Conservation (phyloP, 2,797 vertebrate species). For the Oreochromis grahami region DNA sequence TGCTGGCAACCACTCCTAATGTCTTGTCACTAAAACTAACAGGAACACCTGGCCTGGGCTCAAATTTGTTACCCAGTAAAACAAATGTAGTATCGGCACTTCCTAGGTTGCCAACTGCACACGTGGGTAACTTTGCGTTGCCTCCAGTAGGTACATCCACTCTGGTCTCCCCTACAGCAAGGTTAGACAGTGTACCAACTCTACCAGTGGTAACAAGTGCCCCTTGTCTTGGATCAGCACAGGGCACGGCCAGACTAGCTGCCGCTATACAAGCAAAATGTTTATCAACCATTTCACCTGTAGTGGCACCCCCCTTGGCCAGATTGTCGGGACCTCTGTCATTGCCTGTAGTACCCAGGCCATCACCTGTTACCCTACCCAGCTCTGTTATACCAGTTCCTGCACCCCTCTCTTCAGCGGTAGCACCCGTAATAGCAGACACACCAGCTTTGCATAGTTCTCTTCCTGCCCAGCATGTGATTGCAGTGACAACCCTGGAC, state of each 20-base stretch:
- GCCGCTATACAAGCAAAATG: slow-evolving; percentile 12
- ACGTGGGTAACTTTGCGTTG: slow-evolving; percentile 14
- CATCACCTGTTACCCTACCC: background rate
- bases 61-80: slow-evolving; percentile 27
- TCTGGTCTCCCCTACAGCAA: slow-evolving; percentile 24
- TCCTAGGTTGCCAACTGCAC: slow-evolving; percentile 17
- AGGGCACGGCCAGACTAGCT: slow-evolving; percentile 8
- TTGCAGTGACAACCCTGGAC: slow-evolving; percentile 5
- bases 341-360: slow-evolving; percentile 18
- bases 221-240: slow-evolving; percentile 9
- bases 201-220: slow-evolving; percentile 21
- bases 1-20: slow-evolving; percentile 22
- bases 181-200: slow-evolving; percentile 14
- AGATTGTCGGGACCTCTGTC: slow-evolving; percentile 27
- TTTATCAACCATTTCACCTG: slow-evolving; percentile 21
- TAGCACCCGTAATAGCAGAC: slow-evolving; percentile 9
- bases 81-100: slow-evolving; percentile 48
- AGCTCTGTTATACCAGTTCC: slow-evolving; percentile 5
- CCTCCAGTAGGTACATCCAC: slow-evolving; percentile 14
- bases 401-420: background rate
- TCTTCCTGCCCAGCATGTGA: slow-evolving; percentile 33
- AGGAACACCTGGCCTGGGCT: slow-evolving; percentile 3
- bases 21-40: slow-evolving; percentile 9
- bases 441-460: slow-evolving; percentile 19
- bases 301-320: slow-evolving; percentile 4